Evolutionary conservation across 2,113 vertebrate species (phyloP), one percentile per base, ranked within the genome.

Genomic region (Otolemur garnettii): DNA sequence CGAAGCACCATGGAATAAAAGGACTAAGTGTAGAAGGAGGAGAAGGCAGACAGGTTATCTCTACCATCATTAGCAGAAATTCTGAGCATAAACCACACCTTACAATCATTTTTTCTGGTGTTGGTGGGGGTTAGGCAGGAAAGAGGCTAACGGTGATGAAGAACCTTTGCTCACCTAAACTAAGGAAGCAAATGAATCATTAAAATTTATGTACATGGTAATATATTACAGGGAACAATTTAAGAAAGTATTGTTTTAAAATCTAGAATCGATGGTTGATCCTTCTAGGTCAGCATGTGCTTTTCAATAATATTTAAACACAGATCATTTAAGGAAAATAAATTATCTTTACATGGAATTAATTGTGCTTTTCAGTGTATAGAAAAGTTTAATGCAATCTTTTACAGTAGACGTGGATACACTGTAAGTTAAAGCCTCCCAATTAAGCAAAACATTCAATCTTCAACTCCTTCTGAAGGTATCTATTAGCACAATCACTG

Each of bases 301-400:
- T 93, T 72, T 77, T 87, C 60, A 89, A 3, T 78, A 86, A 79
- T 78, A 96, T 82, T 93, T 45, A 95, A 90, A 78, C 42, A 84
- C 10, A 26, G 69, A 45, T 90, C 33, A 80, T 64, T 77, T 53
- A 53, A 26, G 30, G 83, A 35, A 74, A 94, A 91, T 6, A 87
- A 90, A 92, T 81, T 17, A 28, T 69, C 64, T 71, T 89, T 42
- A 57, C 50, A 35, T 24, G 42, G 1, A 93, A 89, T 83, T 68
- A 83, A 80, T 81, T 71, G 19, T 83, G 30, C 57, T 94, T 90
- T 94, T 75, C 38, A 24, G 3, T 79, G 60, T 22, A 22, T 75
- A 91, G 90, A 86, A 57, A 93, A 69, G 17, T 74, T 95, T 69
- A 69, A 91, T 42, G 5, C 10, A 69, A 55, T 91, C 95, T 92